Percentiles rank a stretch among this genome's conserved stretches.
phyloP scores from a whole-genome alignment of 2,113 vertebrate genomes.

The Gymnogyps californianus region DNA sequence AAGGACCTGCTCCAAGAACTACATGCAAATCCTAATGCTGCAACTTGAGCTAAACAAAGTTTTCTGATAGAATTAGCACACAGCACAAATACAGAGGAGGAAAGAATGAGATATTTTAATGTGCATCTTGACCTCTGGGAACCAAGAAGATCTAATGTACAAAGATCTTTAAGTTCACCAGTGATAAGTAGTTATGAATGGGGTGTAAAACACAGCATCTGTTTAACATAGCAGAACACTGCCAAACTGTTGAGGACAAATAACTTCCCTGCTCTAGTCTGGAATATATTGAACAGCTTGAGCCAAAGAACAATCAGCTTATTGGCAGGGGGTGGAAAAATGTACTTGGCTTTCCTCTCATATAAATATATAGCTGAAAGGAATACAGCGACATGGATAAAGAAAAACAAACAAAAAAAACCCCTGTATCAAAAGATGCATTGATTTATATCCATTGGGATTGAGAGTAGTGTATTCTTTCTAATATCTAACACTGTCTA shows the following conservation, averaged over 20 bases:
- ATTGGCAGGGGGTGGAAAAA: conserved; percentile 29
- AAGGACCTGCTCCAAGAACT: background rate
- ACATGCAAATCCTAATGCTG: background rate
- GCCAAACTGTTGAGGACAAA: conserved; percentile 7
- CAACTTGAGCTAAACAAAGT: background rate
- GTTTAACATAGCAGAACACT: background rate
- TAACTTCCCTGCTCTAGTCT: background rate
- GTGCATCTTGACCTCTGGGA: background rate
- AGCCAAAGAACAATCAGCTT: conserved; percentile 34
- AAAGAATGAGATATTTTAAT: background rate
- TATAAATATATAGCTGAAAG: background rate
- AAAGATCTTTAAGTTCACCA: background rate
- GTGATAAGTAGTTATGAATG: background rate
- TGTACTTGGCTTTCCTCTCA: conserved; percentile 7
- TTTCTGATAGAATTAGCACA: background rate
- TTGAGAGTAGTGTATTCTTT: background rate
- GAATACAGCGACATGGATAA: background rate
- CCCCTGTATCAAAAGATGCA: background rate
- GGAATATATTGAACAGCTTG: conserved; percentile 13
- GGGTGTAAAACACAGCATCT: conserved; percentile 8
- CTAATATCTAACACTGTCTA: background rate
- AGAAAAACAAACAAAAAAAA: background rate
- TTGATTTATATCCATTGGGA: background rate
- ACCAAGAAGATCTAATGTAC: background rate
- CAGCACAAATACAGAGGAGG: background rate